A percentile compares a stretch with the other conserved stretches of the same genome.
Conservation (phyloP, 1,140 invertebrate species). For the Frieseomelitta varia region DNA sequence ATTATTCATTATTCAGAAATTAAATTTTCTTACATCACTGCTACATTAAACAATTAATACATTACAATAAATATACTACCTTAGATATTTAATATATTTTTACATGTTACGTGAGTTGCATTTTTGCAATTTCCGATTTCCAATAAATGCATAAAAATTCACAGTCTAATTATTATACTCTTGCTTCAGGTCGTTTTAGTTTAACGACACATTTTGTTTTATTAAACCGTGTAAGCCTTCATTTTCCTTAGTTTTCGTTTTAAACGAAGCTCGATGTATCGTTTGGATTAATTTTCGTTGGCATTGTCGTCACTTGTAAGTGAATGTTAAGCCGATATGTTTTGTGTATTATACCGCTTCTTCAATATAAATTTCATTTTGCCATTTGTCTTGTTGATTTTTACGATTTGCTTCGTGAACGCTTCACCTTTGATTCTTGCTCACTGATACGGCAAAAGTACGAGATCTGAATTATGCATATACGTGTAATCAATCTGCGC, state of each 20-base stretch:
- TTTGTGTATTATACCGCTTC: conserved; percentile 19
- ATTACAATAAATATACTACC: too few relatives aligned
- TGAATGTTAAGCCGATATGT: not conserved
- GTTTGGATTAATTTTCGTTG: not conserved
- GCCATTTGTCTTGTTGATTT: not conserved
- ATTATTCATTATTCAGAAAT: too few relatives aligned
- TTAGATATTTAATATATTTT: too few relatives aligned
- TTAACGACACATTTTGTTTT: conserved; percentile 16
- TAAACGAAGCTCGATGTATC: not conserved
- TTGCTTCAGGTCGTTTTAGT: not conserved
- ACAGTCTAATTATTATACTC: not conserved
- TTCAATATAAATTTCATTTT: conserved; percentile 34
- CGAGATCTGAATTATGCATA: not conserved
- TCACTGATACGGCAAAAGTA: not conserved
- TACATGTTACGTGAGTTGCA: too few relatives aligned
- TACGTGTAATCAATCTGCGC: not conserved
- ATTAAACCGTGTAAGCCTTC: not conserved
- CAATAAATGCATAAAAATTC: too few relatives aligned
- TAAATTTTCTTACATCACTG: too few relatives aligned
- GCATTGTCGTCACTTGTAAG: conserved; percentile 4
- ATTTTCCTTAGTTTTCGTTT: not conserved
- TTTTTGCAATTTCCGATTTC: too few relatives aligned
- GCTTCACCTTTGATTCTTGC: not conserved
- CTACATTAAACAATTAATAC: too few relatives aligned
- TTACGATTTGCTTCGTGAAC: not conserved